phyloP scores from a whole-genome alignment of 2,113 vertebrate species.

The Nipponia nippon region DNA sequence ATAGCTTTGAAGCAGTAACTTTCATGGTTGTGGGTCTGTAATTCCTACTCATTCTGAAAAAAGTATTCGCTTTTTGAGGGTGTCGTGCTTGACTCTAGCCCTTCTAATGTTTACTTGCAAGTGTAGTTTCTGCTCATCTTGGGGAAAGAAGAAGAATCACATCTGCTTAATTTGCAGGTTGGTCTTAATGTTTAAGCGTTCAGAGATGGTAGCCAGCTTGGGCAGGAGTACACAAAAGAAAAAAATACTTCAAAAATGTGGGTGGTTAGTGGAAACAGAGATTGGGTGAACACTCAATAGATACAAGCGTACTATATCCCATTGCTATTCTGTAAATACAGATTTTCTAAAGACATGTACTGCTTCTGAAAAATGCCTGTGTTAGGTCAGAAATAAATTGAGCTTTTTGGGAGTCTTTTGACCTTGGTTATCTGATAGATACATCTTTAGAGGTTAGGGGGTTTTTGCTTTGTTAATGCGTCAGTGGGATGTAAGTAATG shows the following conservation, averaged over 20 bases:
- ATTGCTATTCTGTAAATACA: fast-evolving
- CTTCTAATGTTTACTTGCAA: not conserved
- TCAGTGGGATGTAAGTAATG: not conserved
- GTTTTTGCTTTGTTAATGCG: fast-evolving
- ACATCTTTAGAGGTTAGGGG: not conserved
- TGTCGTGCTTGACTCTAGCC: not conserved
- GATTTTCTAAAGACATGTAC: not conserved
- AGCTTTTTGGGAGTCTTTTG: not conserved
- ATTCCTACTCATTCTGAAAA: not conserved
- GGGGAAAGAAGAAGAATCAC: not conserved
- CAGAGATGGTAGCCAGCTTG: not conserved
- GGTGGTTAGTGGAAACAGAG: not conserved
- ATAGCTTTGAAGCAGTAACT: not conserved
- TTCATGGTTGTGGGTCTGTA: not conserved
- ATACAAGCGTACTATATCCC: fast-evolving
- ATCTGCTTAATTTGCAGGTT: not conserved
- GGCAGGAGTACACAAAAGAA: not conserved
- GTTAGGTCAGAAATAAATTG: not conserved
- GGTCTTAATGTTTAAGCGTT: not conserved
- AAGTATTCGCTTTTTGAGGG: not conserved
- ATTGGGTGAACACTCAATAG: not conserved
- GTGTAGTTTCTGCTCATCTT: not conserved
- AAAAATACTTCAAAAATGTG: not conserved
- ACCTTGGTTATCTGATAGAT: not conserved
- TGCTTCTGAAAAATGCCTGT: not conserved